Evolutionary conservation across 1,140 invertebrate species (phyloP), one percentile per base, ranked within the genome.

Genomic region (Lineus longissimus): DNA sequence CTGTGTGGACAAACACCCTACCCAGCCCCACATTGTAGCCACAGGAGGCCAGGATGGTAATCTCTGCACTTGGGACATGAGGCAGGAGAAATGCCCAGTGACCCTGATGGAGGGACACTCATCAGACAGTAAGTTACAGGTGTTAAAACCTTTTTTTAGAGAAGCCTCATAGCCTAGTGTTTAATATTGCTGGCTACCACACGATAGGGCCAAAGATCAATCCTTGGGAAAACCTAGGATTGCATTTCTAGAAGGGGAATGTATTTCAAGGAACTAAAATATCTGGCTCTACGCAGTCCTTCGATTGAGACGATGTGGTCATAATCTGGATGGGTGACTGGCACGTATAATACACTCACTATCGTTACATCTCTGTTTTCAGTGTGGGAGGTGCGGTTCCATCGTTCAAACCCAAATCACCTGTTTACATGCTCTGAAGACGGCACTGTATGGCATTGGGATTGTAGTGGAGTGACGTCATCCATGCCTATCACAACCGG

Each of bases 381-480:
- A 84, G 83, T 94, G 13, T 88, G 85, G 51, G 91, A 94, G 82
- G 88, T 94, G 63, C 85, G 88, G 43, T 95, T 94, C 71, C 91
- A 95, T 80, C 89, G 87, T 9, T 87, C 88, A 55, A 86, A 90
- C 71, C 91, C 92, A 0, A 87, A 92, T 57, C 91, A 92, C 82
- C 72, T 94, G 0, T 89, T 93, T 66, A 91, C 90, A 1, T 90
- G 88, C 73, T 91, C 91, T 0, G 81, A 86, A 45, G 87, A 87
- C 65, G 92, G 93, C 2, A 89, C 93, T 78, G 76, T 94, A 2
- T 93, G 91, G 90, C 90, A 93, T 73, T 94, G 92, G 92, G 88
- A 90, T 70, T 84, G 68, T 0, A 70, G 69, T 43, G 47, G 17
- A 7, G 23, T 64, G 6, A 58, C 58, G 30, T 43, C 56, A 33